phyloP scores from a whole-genome alignment of 2,888 invertebrate genomes.

The Meandrusa payeni region DNA sequence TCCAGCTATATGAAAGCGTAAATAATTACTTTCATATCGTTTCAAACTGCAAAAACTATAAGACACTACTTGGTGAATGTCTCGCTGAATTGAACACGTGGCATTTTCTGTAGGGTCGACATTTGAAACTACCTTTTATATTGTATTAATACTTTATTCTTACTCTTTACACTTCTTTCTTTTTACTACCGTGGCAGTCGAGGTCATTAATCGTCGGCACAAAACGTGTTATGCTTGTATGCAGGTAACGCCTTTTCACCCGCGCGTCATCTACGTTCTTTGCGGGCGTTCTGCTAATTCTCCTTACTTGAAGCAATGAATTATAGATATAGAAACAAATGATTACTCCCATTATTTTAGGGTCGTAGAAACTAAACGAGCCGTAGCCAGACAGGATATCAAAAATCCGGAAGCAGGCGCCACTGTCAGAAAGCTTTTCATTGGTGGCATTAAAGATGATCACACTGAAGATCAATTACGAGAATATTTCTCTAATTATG shows the following conservation, averaged over 20 bases:
- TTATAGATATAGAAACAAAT: too few relatives aligned
- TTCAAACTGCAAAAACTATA: conserved; percentile 64
- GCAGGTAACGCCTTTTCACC: too few relatives aligned
- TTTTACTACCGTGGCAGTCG: too few relatives aligned
- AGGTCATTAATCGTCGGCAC: too few relatives aligned
- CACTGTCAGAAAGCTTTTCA: conserved; percentile 96
- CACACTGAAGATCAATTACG: conserved; percentile 94
- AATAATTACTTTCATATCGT: conserved; percentile 63
- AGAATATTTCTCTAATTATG: conserved; percentile 91
- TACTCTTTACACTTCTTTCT: too few relatives aligned
- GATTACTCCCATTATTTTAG: too few relatives aligned
- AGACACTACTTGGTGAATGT: conserved; percentile 73
- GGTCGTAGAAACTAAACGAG: conserved; percentile 98
- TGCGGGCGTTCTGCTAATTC: too few relatives aligned
- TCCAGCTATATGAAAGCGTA: conserved; percentile 65
- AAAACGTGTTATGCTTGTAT: too few relatives aligned
- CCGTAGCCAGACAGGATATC: conserved; percentile 95
- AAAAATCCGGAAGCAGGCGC: conserved; percentile 96
- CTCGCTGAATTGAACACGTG: conserved; percentile 52
- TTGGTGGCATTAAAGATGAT: conserved; percentile 97
- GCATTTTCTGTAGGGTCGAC: conserved; percentile 74
- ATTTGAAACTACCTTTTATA: conserved; percentile 28
- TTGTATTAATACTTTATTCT: too few relatives aligned
- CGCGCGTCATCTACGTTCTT: too few relatives aligned
- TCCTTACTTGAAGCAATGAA: too few relatives aligned